Base-by-base conservation (phyloP, 2,797 vertebrate species). In the Labeo calbasu region DNA sequence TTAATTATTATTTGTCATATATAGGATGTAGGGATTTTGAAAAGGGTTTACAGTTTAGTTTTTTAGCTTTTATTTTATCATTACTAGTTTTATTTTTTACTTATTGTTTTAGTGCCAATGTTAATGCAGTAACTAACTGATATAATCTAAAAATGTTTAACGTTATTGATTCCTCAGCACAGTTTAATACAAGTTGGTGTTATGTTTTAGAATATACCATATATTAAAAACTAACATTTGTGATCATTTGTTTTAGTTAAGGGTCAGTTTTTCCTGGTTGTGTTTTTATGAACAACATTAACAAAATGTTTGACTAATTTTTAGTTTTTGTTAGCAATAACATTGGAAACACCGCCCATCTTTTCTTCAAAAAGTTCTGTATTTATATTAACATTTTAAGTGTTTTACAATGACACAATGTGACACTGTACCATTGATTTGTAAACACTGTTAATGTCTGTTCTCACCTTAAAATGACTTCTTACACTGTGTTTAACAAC, bases 391-490 rank as follows among this genome's bases (percentile, higher is more conserved):
- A 66, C 28, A 66, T 32, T 32, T 32, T 32, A n/a, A 69, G 36
- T 40, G 66, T n/a, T n/a, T 43, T 10, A 66, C 12, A 36, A 69
- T 69, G 40, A 69, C 66, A 69, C 40, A 23, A 12, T 69, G 21
- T 69, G 66, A n/a, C 40, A 69, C 66, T 7, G 66, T 68, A 50
- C 28, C 28, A 69, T 66, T 55, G 19, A 53, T 55, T 66, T 79
- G 63, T 51, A 68, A 53, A 36, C 48, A 82, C 48, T 55, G 71
- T 43, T 55, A 76, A 76, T 66, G 59, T 82, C 32, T 70, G 65
- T 68, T 69, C 63, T 76, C 61, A 77, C 81, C n/a, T 40, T 79
- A 14, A 71, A 79, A 51, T 72, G 6, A 63, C 55, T 71, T 53
- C 59, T 68, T 76, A 68, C 32, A 68, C 72, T 2, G 28, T 40